Percentiles rank a stretch among this genome's conserved stretches.
phyloP scores from a whole-genome alignment of 2,797 vertebrate genomes.

The Pantherophis alleghaniensis region DNA sequence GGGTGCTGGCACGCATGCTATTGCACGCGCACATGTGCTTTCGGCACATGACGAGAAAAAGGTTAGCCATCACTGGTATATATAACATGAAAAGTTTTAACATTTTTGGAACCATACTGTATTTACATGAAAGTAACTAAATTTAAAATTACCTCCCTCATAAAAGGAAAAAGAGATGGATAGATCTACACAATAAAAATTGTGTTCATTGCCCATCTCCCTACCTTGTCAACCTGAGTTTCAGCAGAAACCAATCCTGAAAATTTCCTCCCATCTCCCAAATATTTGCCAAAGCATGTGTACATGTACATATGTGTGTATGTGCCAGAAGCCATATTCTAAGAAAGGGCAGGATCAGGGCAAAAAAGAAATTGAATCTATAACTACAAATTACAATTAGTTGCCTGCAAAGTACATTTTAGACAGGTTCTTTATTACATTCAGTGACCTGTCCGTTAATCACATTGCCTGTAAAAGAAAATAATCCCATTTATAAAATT shows the following conservation, averaged over 20 bases:
- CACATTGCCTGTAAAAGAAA: background rate
- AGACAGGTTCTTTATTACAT: background rate
- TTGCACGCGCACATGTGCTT: too few relatives aligned
- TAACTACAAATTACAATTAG: background rate
- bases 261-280: background rate
- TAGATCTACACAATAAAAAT: background rate
- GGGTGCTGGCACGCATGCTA: too few relatives aligned
- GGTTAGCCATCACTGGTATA: too few relatives aligned
- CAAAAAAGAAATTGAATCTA: background rate
- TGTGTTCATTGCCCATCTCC: background rate
- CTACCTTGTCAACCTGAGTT: background rate
- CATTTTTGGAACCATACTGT: background rate
- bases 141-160: background rate
- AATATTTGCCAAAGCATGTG: background rate
- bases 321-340: background rate
- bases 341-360: background rate
- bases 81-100: background rate
- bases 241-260: background rate
- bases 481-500: background rate
- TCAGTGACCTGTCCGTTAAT: background rate
- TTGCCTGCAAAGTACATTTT: background rate
- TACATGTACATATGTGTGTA: background rate
- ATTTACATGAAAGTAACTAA: background rate
- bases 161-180: background rate
- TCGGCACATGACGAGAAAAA: too few relatives aligned